Percentiles rank a stretch among this genome's conserved stretches.
Evolutionary conservation across 2,888 invertebrate genomes (phyloP).

Genomic region (Dermolepida albohirtum): DNA sequence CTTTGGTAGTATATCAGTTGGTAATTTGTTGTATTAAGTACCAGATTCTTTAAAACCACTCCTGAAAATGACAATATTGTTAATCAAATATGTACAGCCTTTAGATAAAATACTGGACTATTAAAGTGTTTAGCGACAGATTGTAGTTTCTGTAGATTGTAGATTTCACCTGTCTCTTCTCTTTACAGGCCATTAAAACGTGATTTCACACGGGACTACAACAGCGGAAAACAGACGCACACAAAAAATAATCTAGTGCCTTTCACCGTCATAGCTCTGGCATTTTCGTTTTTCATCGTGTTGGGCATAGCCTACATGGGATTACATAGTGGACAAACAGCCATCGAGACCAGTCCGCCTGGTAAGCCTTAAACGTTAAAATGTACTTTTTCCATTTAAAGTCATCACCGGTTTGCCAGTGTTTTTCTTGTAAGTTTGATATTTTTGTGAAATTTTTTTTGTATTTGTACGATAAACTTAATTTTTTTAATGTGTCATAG

Average conservation of each 20-base stretch:
- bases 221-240: conserved; percentile 64
- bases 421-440: conserved; percentile 1
- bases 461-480: background rate
- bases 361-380: conserved; percentile 16
- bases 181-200: conserved; percentile 50
- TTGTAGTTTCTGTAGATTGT: background rate
- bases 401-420: background rate
- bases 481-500: conserved; percentile 10
- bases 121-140: too few species aligned
- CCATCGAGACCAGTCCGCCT: conserved; percentile 60
- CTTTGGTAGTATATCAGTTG: too few species aligned
- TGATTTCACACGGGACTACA: conserved; percentile 58
- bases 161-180: background rate
- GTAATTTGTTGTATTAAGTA: too few species aligned
- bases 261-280: conserved; percentile 71
- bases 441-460: background rate
- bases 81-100: too few species aligned
- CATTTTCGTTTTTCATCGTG: conserved; percentile 74
- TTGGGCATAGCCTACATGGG: conserved; percentile 77
- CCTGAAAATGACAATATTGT: too few species aligned
- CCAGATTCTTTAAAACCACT: too few species aligned
- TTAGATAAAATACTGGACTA: too few species aligned
- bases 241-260: conserved; percentile 74
- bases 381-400: background rate
- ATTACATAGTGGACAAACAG: conserved; percentile 71